phyloP scores from a whole-genome alignment of 2,797 vertebrate species.

The Coendou prehensilis region DNA sequence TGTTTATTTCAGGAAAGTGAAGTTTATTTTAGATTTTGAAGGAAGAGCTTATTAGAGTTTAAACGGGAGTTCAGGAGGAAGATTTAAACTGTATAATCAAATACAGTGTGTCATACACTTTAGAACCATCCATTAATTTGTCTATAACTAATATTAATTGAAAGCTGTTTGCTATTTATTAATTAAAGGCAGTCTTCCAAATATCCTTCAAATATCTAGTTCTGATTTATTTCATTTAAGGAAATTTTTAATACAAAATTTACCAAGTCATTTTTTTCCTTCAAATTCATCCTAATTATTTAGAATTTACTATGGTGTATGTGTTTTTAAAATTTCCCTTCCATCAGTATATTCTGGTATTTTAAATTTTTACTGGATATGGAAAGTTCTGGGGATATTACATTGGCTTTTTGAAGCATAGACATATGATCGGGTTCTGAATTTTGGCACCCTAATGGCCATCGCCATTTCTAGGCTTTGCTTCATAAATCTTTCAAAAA shows the following conservation, averaged over 20 bases:
- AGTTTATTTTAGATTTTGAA: constrained; percentile 58
- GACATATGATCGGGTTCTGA: background rate
- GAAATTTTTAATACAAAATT: constrained; percentile 43
- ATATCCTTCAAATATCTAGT: constrained; percentile 32
- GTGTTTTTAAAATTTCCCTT: background rate
- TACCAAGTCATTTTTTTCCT: constrained; percentile 45
- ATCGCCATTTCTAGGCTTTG: background rate
- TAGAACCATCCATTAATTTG: constrained; percentile 33
- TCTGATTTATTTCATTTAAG: constrained; percentile 60
- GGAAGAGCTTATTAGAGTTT: constrained; percentile 30
- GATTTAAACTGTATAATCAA: constrained; percentile 19
- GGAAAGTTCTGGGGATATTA: background rate
- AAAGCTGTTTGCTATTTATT: constrained; percentile 43
- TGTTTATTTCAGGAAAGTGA: constrained; percentile 52
- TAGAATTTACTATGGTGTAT: constrained; percentile 6
- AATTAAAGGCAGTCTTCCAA: constrained; percentile 53
- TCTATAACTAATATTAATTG: constrained; percentile 47
- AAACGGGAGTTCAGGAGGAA: constrained; percentile 43
- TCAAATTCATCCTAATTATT: constrained; percentile 35
- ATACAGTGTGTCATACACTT: background rate
- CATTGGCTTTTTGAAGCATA: constrained; percentile 33
- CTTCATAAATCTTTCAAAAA: constrained; percentile 50
- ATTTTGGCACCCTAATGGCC: background rate
- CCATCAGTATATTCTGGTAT: constrained; percentile 10
- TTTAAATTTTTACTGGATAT: background rate